Evolutionary conservation across 2,888 invertebrate genomes (phyloP), one percentile per base, ranked within the genome.

Genomic region (Pherbina coryleti): DNA sequence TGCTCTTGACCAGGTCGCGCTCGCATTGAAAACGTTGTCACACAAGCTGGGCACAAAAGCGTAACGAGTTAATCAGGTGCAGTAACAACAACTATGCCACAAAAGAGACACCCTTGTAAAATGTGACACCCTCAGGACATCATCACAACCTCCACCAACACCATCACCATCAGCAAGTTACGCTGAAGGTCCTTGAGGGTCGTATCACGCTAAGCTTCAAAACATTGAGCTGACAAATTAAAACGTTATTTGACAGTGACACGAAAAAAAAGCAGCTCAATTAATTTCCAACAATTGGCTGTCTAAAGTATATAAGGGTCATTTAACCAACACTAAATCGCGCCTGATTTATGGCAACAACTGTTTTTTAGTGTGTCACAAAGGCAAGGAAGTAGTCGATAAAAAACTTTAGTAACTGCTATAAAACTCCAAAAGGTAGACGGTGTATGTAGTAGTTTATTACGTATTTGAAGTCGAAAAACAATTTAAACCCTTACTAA

Each of bases 171-270:
- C 22, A 60, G 25, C 22, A 28, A 7, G 25, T 28, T 25, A 28
- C 9, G 9, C 28, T 3, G 28, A 60, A 60, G 14, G 28, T 60
- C 44, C 44, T 44, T 44, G 11, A 11, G 7, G 11, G 11, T 11
- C 14, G 44, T 44, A 11, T 44, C 14, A 14, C 11, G 44, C 44
- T 2, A 44, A 44, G 14, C 44, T 44, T 44, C 14, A 14, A 11
- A 11, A 44, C 44, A 44, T 44, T 44, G 44, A 37, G 25, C 19
- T 60, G 72, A 72, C 72, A 72, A 72, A 72, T 72, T 72, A 37
- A 57, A 72, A 72, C 14, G 72, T 72, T 72, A 72, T 72, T 49
- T 60, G 72, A 72, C 72, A 72, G 22, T 60, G 72, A 72, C 72
- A 72, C 60, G 72, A 22, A 34, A 69, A 22, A 51, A 34, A 37